A percentile compares a stretch with the other conserved stretches of the same genome.
Conservation (phyloP, 2,888 invertebrate genomes). For the Strigamia maritima region DNA sequence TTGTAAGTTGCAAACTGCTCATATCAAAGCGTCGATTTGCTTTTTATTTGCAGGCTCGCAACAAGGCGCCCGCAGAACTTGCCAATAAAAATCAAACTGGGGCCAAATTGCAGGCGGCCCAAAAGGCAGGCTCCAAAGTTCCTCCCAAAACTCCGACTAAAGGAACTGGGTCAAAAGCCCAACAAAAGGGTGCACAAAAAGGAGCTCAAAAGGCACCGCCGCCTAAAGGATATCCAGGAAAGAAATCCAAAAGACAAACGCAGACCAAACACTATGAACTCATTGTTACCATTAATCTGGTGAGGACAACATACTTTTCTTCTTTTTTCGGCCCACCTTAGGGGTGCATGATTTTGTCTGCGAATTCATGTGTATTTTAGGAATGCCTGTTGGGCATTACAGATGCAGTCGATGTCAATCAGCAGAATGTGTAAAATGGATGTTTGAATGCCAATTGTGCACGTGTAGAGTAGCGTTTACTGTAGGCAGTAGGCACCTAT, state of each 20-base stretch:
- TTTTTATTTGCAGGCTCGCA: slow-evolving; percentile 64
- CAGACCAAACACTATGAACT: slow-evolving; percentile 73
- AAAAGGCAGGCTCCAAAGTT: slow-evolving; percentile 41
- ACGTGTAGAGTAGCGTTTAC: slow-evolving; percentile 1
- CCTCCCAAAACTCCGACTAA: slow-evolving; percentile 40
- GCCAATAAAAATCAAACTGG: slow-evolving; percentile 39
- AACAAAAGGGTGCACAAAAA: slow-evolving; percentile 58
- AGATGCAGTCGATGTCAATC: slow-evolving; percentile 1
- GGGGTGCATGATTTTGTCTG: slow-evolving; percentile 12
- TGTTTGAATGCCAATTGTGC: slow-evolving; percentile 18
- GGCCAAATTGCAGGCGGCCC: slow-evolving; percentile 39
- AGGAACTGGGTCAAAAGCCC: slow-evolving; percentile 37
- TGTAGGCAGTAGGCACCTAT: too few species aligned
- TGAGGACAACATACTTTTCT: slow-evolving; percentile 54
- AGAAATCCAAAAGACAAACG: slow-evolving; percentile 67
- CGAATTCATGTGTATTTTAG: neutral
- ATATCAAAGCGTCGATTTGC: neutral
- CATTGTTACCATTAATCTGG: slow-evolving; percentile 76
- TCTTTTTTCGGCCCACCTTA: neutral
- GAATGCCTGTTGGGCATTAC: slow-evolving; percentile 34
- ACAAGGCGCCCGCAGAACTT: slow-evolving; percentile 74
- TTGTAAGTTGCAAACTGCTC: neutral
- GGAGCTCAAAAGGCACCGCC: slow-evolving; percentile 61
- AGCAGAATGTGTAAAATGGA: slow-evolving; percentile 5
- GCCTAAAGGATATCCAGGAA: slow-evolving; percentile 56